Evolutionary conservation across 2,797 vertebrate species (phyloP), one percentile per base, ranked within the genome.

Genomic region (Atherinosoma microstoma): DNA sequence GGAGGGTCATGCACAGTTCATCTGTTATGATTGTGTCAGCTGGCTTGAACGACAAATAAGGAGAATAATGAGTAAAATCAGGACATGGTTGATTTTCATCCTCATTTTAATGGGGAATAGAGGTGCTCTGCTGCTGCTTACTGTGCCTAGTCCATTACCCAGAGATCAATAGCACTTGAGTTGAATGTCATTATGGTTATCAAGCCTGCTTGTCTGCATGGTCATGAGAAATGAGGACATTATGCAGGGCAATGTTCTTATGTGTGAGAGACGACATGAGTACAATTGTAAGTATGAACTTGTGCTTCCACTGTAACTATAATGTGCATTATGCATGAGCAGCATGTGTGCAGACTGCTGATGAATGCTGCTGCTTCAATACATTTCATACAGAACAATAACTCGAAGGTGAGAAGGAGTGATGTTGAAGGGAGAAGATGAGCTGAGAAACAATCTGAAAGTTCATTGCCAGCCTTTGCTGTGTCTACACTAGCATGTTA

Each of bases 121-220:
- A 56, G 51, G 63, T 68, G 75, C 69, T 83, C 67, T 65, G 47
- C 69, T 56, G 67, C 76, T 74, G 47, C 86, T 75, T 72, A 83
- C 75, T 60, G 65, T 65, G 71, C 64, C 70, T 82, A 64, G 82
- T 82, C 81, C 87, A 83, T 90, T 90, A 85, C 74, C 76, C 42
- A 72, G 80, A 85, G 87, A 92, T 92, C 92, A 91, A 91, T 90
- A 89, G 84, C 84, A 87, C 85, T 90, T 85, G 84, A 89, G 84
- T 81, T 85, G 84, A 89, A 92, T 91, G 87, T 84, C 89, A 88
- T 92, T 91, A 90, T 86, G 86, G 84, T 87, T 90, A 90, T 90
- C 85, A 89, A 76, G 76, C 64, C 75, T 71, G 75, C 85, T 80
- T 67, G 84, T 82, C 78, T 83, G 82, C 82, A 84, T 86, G 83